Conservation (phyloP, 1,140 invertebrate species). For the Neelides sp. region DNA sequence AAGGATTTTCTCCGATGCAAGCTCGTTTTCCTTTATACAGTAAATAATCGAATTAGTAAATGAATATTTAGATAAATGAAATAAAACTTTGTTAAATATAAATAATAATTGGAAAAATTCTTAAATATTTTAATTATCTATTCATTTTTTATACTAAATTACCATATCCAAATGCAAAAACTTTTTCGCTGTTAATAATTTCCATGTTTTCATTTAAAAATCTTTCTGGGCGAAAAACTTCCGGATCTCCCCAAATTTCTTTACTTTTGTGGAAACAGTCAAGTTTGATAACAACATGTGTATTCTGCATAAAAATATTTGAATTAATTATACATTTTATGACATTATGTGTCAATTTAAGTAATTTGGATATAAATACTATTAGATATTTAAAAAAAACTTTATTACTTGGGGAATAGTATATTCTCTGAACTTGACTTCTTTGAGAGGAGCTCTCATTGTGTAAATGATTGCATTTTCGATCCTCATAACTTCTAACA, state of each 20-base stretch:
- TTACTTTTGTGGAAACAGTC: constrained; percentile 8
- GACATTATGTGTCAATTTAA: too few relatives aligned
- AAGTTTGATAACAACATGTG: constrained; percentile 10
- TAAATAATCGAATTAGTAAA: too few relatives aligned
- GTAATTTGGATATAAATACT: background rate
- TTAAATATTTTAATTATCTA: background rate
- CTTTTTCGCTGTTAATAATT: constrained; percentile 6
- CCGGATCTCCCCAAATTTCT: background rate
- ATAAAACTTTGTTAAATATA: background rate
- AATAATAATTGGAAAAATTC: background rate
- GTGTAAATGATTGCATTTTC: constrained; percentile 13
- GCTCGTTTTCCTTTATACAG: constrained; percentile 13
- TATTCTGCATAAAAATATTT: constrained; percentile 5
- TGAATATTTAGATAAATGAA: too few relatives aligned
- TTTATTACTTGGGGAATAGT: background rate
- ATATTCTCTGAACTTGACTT: constrained; percentile 6
- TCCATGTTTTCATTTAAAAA: background rate
- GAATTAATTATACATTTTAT: too few relatives aligned
- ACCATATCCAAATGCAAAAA: constrained; percentile 7
- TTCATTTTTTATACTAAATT: background rate
- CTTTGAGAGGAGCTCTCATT: constrained; percentile 14
- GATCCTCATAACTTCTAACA: constrained; percentile 12
- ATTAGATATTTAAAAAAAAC: background rate
- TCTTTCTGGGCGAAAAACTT: background rate
- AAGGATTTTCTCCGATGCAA: constrained; percentile 11